Base-by-base conservation (phyloP, 53 echinoderm and acorn worm genomes). In the Apostichopus leukothele region DNA sequence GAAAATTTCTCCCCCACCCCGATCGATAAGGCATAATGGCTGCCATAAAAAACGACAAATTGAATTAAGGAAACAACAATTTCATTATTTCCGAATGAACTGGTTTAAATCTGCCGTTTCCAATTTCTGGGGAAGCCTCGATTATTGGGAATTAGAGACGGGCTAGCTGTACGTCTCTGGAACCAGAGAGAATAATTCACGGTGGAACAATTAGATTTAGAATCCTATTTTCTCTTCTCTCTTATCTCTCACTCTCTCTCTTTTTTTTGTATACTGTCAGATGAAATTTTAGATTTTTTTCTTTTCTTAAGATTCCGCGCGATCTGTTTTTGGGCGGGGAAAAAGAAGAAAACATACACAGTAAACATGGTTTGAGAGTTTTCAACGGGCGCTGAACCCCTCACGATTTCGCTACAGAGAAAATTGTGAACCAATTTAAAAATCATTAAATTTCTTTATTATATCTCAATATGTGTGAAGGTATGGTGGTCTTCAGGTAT, bases 81-180 rank as follows among this genome's bases (percentile, higher is more conserved):
- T 91, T 93, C 91, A 93, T 93, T 93, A 93, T 91, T 93, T 93
- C 91, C 76, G 89, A 91, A 90, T 89, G 93, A 93, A 91, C 93
- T 93, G 91, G 93, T 93, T 93, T 91, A 89, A 93, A 91, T 87
- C 90, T 86, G 90, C 86, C 86, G 76, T 86, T 84, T 75, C 75
- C 86, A 90, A 76, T 90, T 86, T 75, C 84, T 68, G 75, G 25
- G 22, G 85, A 85, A 85, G 85, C 85, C 85, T 85, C 85, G 85
- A 85, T 85, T 63, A 85, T 85, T 60, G 23, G 50, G 85, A 85
- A 85, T 85, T 85, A 85, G 18, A 85, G 85, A 60, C 85, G 68
- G 67, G 27, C 63, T 6, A 67, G 85, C 61, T 67, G 27, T 60
- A 50, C 85, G 51, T 59, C 66, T 85, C 85, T 50, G 67, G 85